Base-by-base conservation (phyloP, 1,140 invertebrate species). In the Radopholus similis region DNA sequence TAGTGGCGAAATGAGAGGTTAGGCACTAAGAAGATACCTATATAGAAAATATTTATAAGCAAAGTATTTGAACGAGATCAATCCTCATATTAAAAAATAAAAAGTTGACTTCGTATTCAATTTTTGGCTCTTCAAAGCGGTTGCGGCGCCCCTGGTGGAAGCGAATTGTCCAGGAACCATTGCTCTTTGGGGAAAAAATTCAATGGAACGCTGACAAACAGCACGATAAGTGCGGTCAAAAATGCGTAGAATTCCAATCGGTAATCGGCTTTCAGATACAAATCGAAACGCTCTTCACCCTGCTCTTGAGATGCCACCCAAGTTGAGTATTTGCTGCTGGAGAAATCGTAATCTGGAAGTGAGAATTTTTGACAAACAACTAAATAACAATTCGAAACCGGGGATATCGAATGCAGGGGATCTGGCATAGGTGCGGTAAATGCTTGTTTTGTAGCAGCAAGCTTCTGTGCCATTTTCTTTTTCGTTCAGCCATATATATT, bases 361-460 rank as follows among this genome's bases (percentile, higher is more conserved):
- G 37, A 23, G 13, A 42, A 1, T 44, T 13, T 37, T 23, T 18
- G 13, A 21, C 26, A 68, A 21, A 9, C 15, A 5, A 18, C 2
- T 49, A 68, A 68, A 67, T 28, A 23, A 57, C 9, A 32, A 60
- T 34, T 37, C 23, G 8, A 23, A 34, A 69, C 67, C 47, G 35
- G 35, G 15, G 63, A 71, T 71, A 4, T 73, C 59, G 58, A 72
- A 72, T 32, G 71, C 71, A 15, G 71, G 71, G 18, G 71, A 72
- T 26, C 49, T 70, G 26, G 67, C 71, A 11, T 6, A 13, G 13
- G 70, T 70, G 21, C 15, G 15, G 32, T 71, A 75, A n/a, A 75
- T 59, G 49, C 49, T 44, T 6, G 63, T 56, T 23, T 40, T n/a
- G 47, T 68, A 72, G 51, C 71, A 72, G 4, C 28, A n/a, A n/a